Evolutionary conservation across 1,140 invertebrate genomes (phyloP).

Genomic region (Protaetia brevitarsis): DNA sequence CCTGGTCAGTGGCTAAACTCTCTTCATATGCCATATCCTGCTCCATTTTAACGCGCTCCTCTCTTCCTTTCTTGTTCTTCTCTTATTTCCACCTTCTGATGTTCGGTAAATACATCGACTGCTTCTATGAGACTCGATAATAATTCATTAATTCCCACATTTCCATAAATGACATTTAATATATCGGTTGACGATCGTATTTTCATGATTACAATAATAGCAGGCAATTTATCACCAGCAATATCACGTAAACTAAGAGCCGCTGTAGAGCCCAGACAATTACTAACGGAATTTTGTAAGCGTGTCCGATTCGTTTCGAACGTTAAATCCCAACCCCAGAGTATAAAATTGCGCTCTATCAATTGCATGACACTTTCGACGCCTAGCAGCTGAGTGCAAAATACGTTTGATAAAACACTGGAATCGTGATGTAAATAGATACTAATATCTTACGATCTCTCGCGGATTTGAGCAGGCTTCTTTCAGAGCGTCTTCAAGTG

Average conservation of each 20-base stretch:
- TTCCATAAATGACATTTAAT: constrained; percentile 81
- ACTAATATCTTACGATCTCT: constrained; percentile 87
- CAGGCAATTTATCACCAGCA: constrained; percentile 75
- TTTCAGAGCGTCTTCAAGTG: constrained; percentile 83
- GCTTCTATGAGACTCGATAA: constrained; percentile 82
- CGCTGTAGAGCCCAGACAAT: constrained; percentile 63
- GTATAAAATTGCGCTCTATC: constrained; percentile 81
- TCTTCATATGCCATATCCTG: constrained; percentile 92
- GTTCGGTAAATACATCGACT: constrained; percentile 77
- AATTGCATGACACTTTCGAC: constrained; percentile 85
- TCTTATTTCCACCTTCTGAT: constrained; percentile 75
- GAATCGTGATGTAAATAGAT: constrained; percentile 93
- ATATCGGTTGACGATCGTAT: constrained; percentile 85
- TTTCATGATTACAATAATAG: constrained; percentile 83
- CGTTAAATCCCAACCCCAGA: constrained; percentile 95
- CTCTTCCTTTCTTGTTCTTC: constrained; percentile 86
- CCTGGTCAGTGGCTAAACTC: constrained; percentile 85
- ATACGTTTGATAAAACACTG: constrained; percentile 91
- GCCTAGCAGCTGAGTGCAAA: constrained; percentile 91
- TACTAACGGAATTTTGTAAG: constrained; percentile 64
- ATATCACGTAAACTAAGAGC: constrained; percentile 78
- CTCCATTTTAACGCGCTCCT: constrained; percentile 87
- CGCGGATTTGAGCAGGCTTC: constrained; percentile 83
- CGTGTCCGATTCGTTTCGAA: constrained; percentile 77
- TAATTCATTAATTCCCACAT: constrained; percentile 83